These are phyloP conservation scores for Arremon brunneinucha DNA, from an alignment of 2,797 vertebrate genomes.

Conservation along the genomic window DNA sequence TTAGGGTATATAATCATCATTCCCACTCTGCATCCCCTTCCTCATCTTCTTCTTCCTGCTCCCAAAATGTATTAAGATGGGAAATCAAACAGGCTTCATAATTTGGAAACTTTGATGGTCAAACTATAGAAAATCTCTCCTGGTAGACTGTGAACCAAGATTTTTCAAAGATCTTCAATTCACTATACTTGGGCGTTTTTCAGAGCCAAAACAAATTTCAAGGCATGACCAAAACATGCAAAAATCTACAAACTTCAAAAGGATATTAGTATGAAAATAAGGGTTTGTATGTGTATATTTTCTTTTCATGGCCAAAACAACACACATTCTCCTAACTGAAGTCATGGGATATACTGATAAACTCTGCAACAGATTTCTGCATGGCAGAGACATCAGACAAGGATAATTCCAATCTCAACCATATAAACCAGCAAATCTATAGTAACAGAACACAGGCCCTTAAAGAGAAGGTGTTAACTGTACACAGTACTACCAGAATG, in stretches of 20 bases:
- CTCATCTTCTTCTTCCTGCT: background rate
- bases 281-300: background rate
- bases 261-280: background rate
- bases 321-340: background rate
- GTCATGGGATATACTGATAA: background rate
- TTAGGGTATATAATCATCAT: background rate
- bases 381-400: accelerated
- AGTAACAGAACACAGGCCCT: background rate
- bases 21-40: background rate
- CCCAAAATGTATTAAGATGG: background rate
- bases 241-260: background rate
- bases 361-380: background rate
- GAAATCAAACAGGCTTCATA: background rate
- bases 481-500: constrained; percentile 16
- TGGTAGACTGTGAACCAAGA: background rate
- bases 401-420: background rate
- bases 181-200: background rate
- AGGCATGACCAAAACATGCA: background rate
- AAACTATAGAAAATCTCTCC: background rate
- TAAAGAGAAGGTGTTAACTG: background rate
- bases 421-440: background rate
- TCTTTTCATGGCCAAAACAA: background rate
- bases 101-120: background rate
- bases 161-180: background rate
- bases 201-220: background rate